Evolutionary conservation across 2,113 vertebrate species (phyloP).

Genomic region (Tetraodon nigroviridis): DNA sequence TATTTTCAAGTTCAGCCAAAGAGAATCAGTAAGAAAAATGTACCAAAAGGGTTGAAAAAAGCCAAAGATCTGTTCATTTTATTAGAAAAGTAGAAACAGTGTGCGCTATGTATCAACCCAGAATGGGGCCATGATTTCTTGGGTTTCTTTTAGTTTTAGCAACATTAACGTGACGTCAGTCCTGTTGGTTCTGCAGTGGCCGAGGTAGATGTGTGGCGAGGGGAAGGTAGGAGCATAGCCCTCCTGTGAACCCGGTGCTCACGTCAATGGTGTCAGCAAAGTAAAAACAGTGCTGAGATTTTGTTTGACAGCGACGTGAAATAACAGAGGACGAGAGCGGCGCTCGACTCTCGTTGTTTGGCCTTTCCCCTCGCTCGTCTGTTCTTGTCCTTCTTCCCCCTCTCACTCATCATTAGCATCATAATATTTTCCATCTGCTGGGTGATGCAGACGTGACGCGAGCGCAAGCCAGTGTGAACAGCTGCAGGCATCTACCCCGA

Average conservation of each 20-base stretch:
- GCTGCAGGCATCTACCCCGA: slow-evolving; percentile 58
- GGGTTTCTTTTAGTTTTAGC: slow-evolving; percentile 7
- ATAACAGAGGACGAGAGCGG: slow-evolving; percentile 9
- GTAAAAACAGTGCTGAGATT: slow-evolving; percentile 10
- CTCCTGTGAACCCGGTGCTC: slow-evolving; percentile 3
- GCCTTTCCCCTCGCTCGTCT: slow-evolving; percentile 10
- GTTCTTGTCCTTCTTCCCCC: slow-evolving; percentile 16
- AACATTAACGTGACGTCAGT: slow-evolving; percentile 32
- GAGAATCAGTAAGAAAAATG: too few relatives aligned
- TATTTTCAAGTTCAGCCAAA: too few relatives aligned
- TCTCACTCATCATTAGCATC: slow-evolving; percentile 55
- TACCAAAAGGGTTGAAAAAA: too few relatives aligned
- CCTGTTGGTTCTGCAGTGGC: slow-evolving; percentile 15
- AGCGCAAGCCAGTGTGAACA: slow-evolving; percentile 49
- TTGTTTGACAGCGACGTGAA: slow-evolving; percentile 23
- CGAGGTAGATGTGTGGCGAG: background rate
- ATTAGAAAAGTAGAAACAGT: slow-evolving; percentile 2
- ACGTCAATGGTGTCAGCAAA: slow-evolving; percentile 14
- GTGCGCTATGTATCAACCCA: background rate
- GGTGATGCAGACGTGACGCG: slow-evolving; percentile 58
- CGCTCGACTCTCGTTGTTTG: background rate
- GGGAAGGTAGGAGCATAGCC: background rate
- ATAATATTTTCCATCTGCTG: slow-evolving; percentile 68
- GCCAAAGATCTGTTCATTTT: background rate
- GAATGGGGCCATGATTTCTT: too few relatives aligned